Evolutionary conservation across 2,797 vertebrate species (phyloP).

Genomic region (Lepilemur septentrionalis): DNA sequence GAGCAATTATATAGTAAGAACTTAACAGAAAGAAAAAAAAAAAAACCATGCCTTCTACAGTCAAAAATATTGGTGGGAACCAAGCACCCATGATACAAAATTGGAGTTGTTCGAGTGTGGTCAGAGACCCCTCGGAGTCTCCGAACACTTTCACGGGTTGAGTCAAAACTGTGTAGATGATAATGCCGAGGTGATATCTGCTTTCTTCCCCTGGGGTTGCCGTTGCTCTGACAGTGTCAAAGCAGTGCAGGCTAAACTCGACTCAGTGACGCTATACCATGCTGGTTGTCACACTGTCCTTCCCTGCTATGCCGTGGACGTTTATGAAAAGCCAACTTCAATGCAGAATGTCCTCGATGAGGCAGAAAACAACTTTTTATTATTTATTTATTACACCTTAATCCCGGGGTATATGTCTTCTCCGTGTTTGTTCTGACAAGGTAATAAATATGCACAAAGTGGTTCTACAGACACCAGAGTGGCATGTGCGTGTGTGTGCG

Average conservation of each 20-base stretch:
- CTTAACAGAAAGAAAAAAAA: not conserved
- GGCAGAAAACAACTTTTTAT: not conserved
- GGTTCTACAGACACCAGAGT: no score
- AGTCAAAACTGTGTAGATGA: not conserved
- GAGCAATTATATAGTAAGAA: not conserved
- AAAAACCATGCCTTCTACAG: fast-evolving
- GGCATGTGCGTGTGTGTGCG: not conserved
- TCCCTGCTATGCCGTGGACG: fast-evolving
- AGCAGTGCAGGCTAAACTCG: not conserved
- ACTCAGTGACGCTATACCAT: not conserved
- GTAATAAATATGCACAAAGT: fast-evolving
- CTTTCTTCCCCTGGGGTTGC: not conserved
- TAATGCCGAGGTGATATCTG: fast-evolving
- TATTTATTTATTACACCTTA: not conserved
- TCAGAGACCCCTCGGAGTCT: not conserved
- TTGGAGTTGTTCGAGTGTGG: not conserved
- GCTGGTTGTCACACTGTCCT: fast-evolving
- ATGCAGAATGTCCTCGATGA: not conserved
- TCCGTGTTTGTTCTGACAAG: not conserved
- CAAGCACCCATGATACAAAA: fast-evolving
- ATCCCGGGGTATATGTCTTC: fast-evolving
- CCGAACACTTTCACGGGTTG: not conserved
- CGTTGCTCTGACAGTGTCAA: fast-evolving
- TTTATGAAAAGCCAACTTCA: not conserved
- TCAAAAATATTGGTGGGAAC: not conserved